Conservation (phyloP, 1,140 invertebrate genomes). For the Hermetia illucens region DNA sequence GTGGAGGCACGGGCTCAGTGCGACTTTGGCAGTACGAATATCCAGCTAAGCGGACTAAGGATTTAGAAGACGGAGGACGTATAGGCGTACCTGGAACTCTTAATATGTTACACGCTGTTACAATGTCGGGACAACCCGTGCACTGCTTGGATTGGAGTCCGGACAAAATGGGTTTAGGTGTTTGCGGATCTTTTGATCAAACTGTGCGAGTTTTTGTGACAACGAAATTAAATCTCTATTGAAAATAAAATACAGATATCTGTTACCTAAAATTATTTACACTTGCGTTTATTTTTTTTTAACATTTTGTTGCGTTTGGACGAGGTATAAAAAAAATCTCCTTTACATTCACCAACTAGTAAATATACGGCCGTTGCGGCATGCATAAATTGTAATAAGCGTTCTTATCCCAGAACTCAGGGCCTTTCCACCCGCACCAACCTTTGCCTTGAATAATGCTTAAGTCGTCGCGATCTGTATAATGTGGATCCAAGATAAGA, state of each 20-base stretch:
- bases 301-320: too few relatives aligned
- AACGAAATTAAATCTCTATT: conserved; percentile 81
- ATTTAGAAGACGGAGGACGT: conserved; percentile 49
- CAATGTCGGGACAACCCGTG: conserved; percentile 77
- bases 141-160: conserved; percentile 82
- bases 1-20: conserved; percentile 74
- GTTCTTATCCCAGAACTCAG: conserved; percentile 81
- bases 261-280: too few relatives aligned
- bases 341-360: too few relatives aligned
- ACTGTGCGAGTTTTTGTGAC: conserved; percentile 73
- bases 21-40: conserved; percentile 91
- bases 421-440: conserved; percentile 88
- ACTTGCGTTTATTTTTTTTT: too few relatives aligned
- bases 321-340: too few relatives aligned
- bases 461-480: conserved; percentile 71
- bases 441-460: conserved; percentile 59
- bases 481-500: conserved; percentile 96
- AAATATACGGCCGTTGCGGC: conserved; percentile 52
- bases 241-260: too few relatives aligned
- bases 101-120: conserved; percentile 61
- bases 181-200: conserved; percentile 88
- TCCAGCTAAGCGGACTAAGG: conserved; percentile 53
- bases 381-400: conserved; percentile 93
- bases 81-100: conserved; percentile 63
- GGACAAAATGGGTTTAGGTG: conserved; percentile 75